Evolutionary conservation across 2,797 vertebrate species (phyloP).

Genomic region (Darevskia mixta): DNA sequence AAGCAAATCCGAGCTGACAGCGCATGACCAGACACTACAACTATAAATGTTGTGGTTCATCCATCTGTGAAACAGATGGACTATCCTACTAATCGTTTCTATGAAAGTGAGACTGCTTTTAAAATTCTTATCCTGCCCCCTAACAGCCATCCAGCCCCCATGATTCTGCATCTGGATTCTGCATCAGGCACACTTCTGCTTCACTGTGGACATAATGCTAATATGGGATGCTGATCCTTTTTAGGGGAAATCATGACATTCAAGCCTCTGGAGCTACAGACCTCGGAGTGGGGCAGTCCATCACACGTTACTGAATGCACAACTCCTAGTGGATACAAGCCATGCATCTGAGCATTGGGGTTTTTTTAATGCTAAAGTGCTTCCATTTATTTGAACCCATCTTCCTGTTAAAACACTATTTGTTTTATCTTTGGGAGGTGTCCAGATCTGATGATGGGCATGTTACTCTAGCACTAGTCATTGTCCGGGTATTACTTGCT

Average conservation of each 20-base stretch:
- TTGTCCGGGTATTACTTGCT: background rate
- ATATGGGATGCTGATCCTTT: background rate
- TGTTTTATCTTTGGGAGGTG: background rate
- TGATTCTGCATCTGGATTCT: background rate
- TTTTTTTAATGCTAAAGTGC: background rate
- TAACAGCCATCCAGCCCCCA: background rate
- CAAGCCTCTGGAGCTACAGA: background rate
- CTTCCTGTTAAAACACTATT: background rate
- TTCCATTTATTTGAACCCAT: background rate
- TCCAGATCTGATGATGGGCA: background rate
- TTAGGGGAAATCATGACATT: too few species aligned
- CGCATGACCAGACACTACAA: background rate
- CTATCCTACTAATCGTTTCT: background rate
- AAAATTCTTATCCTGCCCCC: background rate
- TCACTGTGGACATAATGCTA: background rate
- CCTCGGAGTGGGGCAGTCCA: background rate
- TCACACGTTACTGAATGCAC: background rate
- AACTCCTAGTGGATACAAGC: too few species aligned
- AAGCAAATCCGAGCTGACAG: background rate
- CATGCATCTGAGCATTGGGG: too few species aligned
- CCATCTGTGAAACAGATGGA: background rate
- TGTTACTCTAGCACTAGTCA: background rate
- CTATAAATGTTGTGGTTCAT: background rate
- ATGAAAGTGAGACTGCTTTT: background rate
- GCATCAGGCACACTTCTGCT: background rate